These are phyloP conservation scores for Harmothoe impar DNA, from an alignment of 2,888 invertebrate genomes.

Conservation along the genomic window DNA sequence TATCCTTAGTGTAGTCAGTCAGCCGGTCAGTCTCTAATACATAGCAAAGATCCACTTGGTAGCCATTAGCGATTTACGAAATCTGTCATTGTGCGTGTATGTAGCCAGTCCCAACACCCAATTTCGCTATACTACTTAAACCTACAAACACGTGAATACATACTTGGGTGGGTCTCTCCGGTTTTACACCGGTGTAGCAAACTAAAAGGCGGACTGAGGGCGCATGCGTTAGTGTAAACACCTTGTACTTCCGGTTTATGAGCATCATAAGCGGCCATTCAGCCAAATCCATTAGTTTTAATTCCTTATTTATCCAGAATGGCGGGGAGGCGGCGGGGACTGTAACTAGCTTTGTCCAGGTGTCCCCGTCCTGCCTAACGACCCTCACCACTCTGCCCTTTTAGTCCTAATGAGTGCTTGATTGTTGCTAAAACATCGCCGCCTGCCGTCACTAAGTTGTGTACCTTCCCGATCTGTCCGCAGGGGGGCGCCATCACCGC, in stretches of 20 bases:
- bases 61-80: too few relatives aligned
- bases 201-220: too few relatives aligned
- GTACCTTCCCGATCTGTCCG: constrained; percentile 33
- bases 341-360: constrained; percentile 21
- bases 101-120: too few relatives aligned
- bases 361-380: background rate
- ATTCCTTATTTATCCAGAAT: background rate
- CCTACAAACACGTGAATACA: too few relatives aligned
- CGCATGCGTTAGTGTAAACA: background rate
- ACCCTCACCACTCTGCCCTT: background rate
- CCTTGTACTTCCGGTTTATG: background rate
- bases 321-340: background rate
- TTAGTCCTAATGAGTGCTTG: constrained; percentile 41
- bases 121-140: too few relatives aligned
- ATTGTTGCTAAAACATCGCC: constrained; percentile 40
- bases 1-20: too few relatives aligned
- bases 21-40: too few relatives aligned
- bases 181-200: too few relatives aligned
- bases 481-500: constrained; percentile 29
- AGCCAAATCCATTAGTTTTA: constrained; percentile 16
- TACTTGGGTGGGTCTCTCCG: too few relatives aligned
- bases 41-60: too few relatives aligned
- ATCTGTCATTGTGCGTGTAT: too few relatives aligned
- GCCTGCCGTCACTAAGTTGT: constrained; percentile 14
- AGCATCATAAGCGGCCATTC: constrained; percentile 26